Conservation (phyloP, 2,888 invertebrate species). For the Cremastinae sp. region DNA sequence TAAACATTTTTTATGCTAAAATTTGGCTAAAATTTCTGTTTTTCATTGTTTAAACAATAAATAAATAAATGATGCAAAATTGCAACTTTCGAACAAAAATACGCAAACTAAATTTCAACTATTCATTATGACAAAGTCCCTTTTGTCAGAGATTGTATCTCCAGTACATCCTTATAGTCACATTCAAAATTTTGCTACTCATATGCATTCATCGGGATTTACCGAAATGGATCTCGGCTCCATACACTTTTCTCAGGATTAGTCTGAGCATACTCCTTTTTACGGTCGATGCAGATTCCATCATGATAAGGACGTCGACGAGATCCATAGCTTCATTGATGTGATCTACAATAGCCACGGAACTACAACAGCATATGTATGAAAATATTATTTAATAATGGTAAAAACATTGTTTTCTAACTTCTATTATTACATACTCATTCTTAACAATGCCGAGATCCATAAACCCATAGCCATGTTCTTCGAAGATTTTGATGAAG, state of each 20-base stretch:
- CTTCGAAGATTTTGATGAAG: slow-evolving; percentile 86
- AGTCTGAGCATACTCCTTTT: slow-evolving; percentile 95
- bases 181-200: no score
- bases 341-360: slow-evolving; percentile 83
- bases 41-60: no score
- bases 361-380: slow-evolving; percentile 81
- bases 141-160: no score
- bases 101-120: no score
- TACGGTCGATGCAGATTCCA: slow-evolving; percentile 99
- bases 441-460: slow-evolving; percentile 92
- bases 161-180: no score
- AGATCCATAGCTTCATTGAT: slow-evolving; percentile 82
- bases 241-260: slow-evolving; percentile 87
- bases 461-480: slow-evolving; percentile 85
- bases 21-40: no score
- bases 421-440: slow-evolving; percentile 79
- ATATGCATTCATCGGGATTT: slow-evolving; percentile 30
- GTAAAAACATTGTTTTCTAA: neutral
- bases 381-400: neutral
- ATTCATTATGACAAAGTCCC: no score
- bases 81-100: no score
- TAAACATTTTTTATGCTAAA: no score
- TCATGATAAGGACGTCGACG: slow-evolving; percentile 92
- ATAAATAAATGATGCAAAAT: no score
- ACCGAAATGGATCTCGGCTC: slow-evolving; percentile 93